Evolutionary conservation across 2,113 vertebrate species (phyloP).

Genomic region (Platichthys stellatus): DNA sequence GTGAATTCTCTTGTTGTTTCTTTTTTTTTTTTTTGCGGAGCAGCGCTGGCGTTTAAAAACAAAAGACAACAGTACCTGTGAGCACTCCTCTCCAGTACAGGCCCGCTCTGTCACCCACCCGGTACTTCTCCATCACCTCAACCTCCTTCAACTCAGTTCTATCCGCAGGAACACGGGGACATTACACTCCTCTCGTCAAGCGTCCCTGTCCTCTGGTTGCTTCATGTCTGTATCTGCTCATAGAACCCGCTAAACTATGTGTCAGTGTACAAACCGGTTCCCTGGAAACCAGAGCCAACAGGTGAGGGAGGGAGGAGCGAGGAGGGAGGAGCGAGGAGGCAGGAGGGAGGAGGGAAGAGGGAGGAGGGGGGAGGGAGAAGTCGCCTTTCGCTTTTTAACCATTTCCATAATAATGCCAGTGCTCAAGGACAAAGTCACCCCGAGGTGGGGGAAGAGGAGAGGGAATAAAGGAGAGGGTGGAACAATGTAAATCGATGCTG

Average conservation of each 20-base stretch:
- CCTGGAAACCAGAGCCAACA: slow-evolving; percentile 55
- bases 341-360: slow-evolving; percentile 33
- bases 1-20: neutral
- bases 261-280: slow-evolving; percentile 76
- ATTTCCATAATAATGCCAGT: slow-evolving; percentile 28
- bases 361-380: slow-evolving; percentile 30
- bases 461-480: slow-evolving; percentile 2
- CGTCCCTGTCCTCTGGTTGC: slow-evolving; percentile 12
- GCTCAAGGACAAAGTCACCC: slow-evolving; percentile 31
- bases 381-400: slow-evolving; percentile 30
- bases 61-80: slow-evolving; percentile 55
- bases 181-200: neutral
- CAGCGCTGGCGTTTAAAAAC: neutral
- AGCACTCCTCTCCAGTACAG: slow-evolving; percentile 20
- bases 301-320: slow-evolving; percentile 30
- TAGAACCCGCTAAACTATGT: slow-evolving; percentile 13
- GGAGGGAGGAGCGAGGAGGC: neutral
- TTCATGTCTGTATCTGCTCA: slow-evolving; percentile 31
- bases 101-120: neutral
- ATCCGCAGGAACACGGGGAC: slow-evolving; percentile 7
- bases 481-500: slow-evolving; percentile 7
- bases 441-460: slow-evolving; percentile 8
- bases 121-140: slow-evolving; percentile 33
- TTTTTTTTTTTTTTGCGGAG: neutral
- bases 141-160: neutral